A percentile compares a stretch with the other conserved stretches of the same genome.
Evolutionary conservation across 2,888 invertebrate species (phyloP).

Genomic region (Cantharis flavilabris): DNA sequence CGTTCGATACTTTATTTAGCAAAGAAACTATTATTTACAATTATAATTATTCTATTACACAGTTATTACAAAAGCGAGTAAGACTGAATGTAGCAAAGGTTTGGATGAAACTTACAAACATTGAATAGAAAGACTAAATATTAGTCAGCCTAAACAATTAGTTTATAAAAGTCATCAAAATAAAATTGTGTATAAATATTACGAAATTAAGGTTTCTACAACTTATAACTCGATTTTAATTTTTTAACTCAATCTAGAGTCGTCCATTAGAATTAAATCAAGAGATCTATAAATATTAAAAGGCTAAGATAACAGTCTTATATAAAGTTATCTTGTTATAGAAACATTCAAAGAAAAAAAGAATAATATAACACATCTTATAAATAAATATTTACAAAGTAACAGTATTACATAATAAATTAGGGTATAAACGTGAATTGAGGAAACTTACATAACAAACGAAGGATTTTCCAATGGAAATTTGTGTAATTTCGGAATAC

Average conservation of each 20-base stretch:
- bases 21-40: constrained; percentile 13
- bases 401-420: background rate
- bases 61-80: constrained; percentile 22
- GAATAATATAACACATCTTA: constrained; percentile 17
- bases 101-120: constrained; percentile 17
- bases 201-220: background rate
- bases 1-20: constrained; percentile 23
- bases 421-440: background rate
- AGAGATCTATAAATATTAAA: constrained; percentile 26
- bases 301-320: constrained; percentile 24
- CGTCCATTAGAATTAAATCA: constrained; percentile 1
- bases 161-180: constrained; percentile 13
- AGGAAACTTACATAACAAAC: background rate
- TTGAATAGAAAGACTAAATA: constrained; percentile 11
- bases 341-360: constrained; percentile 21
- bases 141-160: constrained; percentile 6
- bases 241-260: background rate
- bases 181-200: background rate
- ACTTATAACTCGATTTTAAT: background rate
- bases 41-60: constrained; percentile 22
- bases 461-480: background rate
- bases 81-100: constrained; percentile 16
- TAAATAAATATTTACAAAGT: constrained; percentile 12
- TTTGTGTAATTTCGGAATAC: background rate
- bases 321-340: constrained; percentile 17